phyloP scores from a whole-genome alignment of 2,888 invertebrate species.

The Philopedon plagiatum region DNA sequence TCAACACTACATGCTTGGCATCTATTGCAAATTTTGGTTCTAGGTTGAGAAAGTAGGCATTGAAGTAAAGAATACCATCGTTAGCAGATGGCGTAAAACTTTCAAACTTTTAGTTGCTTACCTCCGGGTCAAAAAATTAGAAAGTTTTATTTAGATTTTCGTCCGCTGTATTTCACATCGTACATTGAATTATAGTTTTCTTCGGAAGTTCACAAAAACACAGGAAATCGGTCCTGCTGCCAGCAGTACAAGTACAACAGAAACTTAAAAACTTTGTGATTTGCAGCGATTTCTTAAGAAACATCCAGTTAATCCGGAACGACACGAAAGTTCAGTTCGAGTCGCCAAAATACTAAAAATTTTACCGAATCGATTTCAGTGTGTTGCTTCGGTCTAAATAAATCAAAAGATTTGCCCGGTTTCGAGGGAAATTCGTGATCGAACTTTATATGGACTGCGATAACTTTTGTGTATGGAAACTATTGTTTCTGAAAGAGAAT shows the following conservation, averaged over 20 bases:
- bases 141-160: no score
- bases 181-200: neutral
- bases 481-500: neutral
- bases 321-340: slow-evolving; percentile 3
- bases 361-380: slow-evolving; percentile 17
- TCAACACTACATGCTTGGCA: no score
- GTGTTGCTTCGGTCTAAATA: slow-evolving; percentile 13
- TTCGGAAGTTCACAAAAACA: neutral
- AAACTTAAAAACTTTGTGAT: slow-evolving; percentile 22
- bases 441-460: slow-evolving; percentile 10
- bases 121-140: no score
- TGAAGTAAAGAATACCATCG: no score
- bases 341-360: slow-evolving; percentile 24
- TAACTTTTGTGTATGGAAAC: neutral
- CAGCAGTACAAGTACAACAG: neutral
- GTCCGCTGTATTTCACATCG: no score
- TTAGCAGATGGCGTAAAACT: no score
- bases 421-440: slow-evolving; percentile 20
- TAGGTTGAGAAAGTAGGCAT: no score
- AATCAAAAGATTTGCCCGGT: slow-evolving; percentile 22
- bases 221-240: neutral
- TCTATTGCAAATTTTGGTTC: no score
- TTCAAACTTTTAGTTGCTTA: no score
- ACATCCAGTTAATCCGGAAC: slow-evolving; percentile 18
- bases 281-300: slow-evolving; percentile 1